These are phyloP conservation scores for Micromussa lordhowensis DNA, from an alignment of 92 coral and sea anemone genomes.

Conservation along the genomic window DNA sequence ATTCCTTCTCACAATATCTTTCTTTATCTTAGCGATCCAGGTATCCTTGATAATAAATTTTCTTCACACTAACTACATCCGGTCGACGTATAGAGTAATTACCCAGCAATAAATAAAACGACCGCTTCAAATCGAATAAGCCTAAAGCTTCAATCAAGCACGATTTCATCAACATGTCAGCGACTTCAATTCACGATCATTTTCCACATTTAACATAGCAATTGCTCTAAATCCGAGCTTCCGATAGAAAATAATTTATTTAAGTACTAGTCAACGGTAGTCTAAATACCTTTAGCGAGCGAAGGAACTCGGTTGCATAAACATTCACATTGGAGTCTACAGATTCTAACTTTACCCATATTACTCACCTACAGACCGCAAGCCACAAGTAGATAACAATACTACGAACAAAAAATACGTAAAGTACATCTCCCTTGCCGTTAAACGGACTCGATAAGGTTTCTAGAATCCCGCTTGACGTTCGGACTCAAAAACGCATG, in stretches of 20 bases:
- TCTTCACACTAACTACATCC: background rate
- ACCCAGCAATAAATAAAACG: background rate
- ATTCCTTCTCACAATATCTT: background rate
- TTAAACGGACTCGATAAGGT: background rate
- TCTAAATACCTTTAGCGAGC: slow-evolving; percentile 14
- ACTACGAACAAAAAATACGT: background rate
- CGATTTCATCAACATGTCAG: background rate
- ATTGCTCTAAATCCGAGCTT: background rate
- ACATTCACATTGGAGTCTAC: background rate
- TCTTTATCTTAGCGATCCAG: too few relatives aligned
- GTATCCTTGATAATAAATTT: background rate
- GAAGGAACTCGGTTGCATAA: background rate
- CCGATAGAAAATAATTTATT: background rate
- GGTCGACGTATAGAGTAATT: background rate
- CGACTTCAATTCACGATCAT: background rate
- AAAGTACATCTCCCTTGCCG: slow-evolving; percentile 2
- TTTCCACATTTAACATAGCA: background rate
- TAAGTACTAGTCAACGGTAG: background rate
- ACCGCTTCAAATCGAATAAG: background rate
- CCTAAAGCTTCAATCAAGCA: background rate
- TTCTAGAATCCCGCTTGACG: background rate
- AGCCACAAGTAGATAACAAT: slow-evolving; percentile 12
- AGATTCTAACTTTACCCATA: background rate
- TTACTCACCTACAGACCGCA: slow-evolving; percentile 31
- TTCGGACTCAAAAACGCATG: background rate